Evolutionary conservation across 2,888 invertebrate species (phyloP).

Genomic region (Leptinotarsa juncta): DNA sequence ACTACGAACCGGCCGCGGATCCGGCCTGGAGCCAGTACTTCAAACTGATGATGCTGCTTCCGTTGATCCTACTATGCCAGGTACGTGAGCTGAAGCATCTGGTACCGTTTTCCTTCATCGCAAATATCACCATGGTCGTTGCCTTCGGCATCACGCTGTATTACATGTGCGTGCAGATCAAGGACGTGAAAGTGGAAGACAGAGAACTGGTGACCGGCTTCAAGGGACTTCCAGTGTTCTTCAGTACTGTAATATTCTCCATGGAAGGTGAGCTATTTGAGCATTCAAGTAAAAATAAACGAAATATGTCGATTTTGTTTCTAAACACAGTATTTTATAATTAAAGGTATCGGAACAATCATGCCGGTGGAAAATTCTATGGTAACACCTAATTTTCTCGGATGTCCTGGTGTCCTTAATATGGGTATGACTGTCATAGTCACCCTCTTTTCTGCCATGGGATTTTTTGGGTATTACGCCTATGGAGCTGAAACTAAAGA

Average conservation of each 20-base stretch:
- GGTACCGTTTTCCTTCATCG: conserved; percentile 90
- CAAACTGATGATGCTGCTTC: conserved; percentile 76
- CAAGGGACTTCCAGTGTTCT: conserved; percentile 78
- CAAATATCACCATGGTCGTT: conserved; percentile 82
- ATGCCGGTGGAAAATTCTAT: conserved; percentile 97
- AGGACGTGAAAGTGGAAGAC: conserved; percentile 62
- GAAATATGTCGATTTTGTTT: not conserved
- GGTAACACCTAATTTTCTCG: conserved; percentile 82
- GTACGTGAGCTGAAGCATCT: conserved; percentile 84
- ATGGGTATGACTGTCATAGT: conserved; percentile 88
- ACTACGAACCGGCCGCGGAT: conserved; percentile 71
- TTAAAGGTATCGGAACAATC: conserved; percentile 80
- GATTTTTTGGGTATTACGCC: conserved; percentile 90
- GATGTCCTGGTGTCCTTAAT: conserved; percentile 87
- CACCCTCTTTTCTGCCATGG: conserved; percentile 81
- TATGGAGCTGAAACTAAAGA: conserved; percentile 80
- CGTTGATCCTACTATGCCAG: conserved; percentile 78
- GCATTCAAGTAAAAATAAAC: too few species aligned
- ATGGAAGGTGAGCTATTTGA: conserved; percentile 78
- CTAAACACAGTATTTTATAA: not conserved
- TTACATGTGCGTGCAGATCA: conserved; percentile 77
- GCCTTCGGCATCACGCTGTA: conserved; percentile 85
- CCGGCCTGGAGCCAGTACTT: conserved; percentile 69
- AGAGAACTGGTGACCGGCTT: conserved; percentile 63
- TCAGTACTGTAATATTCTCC: conserved; percentile 95